Evolutionary conservation across 2,113 vertebrate genomes (phyloP).

Genomic region (Crotalus tigris): DNA sequence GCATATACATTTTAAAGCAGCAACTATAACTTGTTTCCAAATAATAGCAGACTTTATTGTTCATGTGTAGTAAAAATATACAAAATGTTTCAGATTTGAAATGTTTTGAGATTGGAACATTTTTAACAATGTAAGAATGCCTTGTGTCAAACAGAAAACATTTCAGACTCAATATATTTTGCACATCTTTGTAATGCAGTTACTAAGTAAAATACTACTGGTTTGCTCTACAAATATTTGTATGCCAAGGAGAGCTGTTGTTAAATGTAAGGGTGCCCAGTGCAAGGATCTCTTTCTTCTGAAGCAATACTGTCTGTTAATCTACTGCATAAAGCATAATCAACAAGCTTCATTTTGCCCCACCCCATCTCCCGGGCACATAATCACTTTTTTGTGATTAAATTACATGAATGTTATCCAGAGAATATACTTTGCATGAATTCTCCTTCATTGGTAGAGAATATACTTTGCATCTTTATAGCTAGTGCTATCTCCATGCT

Average conservation of each 20-base stretch:
- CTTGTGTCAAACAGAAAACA: not conserved
- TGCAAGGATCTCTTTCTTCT: not conserved
- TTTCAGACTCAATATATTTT: not conserved
- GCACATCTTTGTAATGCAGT: slow-evolving; percentile 7
- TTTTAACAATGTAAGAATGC: not conserved
- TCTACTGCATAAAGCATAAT: not conserved
- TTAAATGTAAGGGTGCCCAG: not conserved
- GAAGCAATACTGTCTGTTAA: not conserved
- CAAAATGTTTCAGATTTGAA: not conserved
- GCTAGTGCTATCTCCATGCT: not conserved
- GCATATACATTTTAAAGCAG: not conserved
- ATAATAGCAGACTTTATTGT: not conserved
- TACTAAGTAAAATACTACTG: slow-evolving; percentile 1
- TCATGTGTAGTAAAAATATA: not conserved
- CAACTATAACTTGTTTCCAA: not conserved
- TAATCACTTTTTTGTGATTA: not conserved
- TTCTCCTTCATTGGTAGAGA: not conserved
- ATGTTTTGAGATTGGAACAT: not conserved
- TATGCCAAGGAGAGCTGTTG: not conserved
- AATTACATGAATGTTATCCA: not conserved
- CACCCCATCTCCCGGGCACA: not conserved
- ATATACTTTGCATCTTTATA: not conserved
- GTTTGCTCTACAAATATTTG: not conserved
- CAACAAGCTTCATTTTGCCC: not conserved
- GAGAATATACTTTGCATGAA: not conserved